Percentiles rank a stretch among this genome's conserved stretches.
Conservation (phyloP, 2,113 vertebrate genomes). For the Vulpes ferrilata region DNA sequence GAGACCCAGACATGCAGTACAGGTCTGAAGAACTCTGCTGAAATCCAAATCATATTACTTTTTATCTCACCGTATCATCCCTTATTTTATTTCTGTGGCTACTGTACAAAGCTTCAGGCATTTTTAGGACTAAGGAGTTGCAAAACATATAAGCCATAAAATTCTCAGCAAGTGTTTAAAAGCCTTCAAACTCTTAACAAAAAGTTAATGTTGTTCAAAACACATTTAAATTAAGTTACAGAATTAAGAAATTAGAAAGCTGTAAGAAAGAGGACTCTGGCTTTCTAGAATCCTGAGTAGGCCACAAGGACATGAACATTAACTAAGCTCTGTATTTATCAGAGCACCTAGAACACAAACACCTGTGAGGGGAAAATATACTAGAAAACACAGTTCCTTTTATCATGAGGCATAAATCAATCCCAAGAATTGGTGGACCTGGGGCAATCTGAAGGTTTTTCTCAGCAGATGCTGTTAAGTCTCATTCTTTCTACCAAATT, state of each 20-base stretch:
- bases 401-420: neutral
- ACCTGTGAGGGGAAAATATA: neutral
- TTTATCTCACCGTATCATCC: neutral
- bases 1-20: neutral
- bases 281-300: neutral
- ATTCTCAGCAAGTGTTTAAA: neutral
- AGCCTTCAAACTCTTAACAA: neutral
- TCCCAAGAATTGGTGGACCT: neutral
- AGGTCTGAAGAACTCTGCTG: neutral
- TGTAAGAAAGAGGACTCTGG: neutral
- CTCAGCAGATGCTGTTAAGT: neutral
- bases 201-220: constrained; percentile 22
- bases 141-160: neutral
- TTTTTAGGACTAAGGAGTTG: neutral
- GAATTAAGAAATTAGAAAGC: neutral
- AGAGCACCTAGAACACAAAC: neutral
- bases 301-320: neutral
- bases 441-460: neutral
- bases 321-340: neutral
- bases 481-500: neutral
- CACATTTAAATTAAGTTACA: neutral
- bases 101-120: neutral
- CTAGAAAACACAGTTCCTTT: neutral
- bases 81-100: neutral
- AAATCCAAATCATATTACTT: neutral